Percentiles rank a stretch among this genome's conserved stretches.
Evolutionary conservation across 2,888 invertebrate genomes (phyloP).

Genomic region (Dryobotodes eremita): DNA sequence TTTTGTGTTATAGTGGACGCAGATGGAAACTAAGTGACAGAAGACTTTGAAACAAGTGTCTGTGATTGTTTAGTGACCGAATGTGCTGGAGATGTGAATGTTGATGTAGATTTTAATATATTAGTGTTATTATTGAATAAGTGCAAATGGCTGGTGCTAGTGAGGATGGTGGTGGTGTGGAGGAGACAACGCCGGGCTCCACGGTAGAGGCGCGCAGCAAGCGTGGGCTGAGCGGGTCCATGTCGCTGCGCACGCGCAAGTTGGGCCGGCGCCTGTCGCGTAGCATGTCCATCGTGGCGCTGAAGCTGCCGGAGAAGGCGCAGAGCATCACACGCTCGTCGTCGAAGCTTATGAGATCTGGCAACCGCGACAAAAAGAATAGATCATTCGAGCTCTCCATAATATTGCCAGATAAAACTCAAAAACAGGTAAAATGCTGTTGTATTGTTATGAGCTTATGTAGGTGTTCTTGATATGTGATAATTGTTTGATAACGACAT

Average conservation of each 20-base stretch:
- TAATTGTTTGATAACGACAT: slow-evolving; percentile 54
- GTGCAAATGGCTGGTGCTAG: slow-evolving; percentile 87
- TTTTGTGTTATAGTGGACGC: slow-evolving; percentile 70
- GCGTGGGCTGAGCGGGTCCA: slow-evolving; percentile 87
- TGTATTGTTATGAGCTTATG: slow-evolving; percentile 21
- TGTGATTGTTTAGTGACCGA: slow-evolving; percentile 79
- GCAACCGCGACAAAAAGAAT: slow-evolving; percentile 90
- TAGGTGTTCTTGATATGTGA: slow-evolving; percentile 24
- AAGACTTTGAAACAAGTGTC: slow-evolving; percentile 79
- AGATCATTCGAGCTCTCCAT: slow-evolving; percentile 91
- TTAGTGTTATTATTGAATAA: slow-evolving; percentile 76
- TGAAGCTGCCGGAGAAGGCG: slow-evolving; percentile 91
- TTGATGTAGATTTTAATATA: slow-evolving; percentile 77
- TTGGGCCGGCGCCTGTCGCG: slow-evolving; percentile 89
- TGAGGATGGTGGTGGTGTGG: slow-evolving; percentile 81
- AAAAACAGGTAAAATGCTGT: slow-evolving; percentile 90
- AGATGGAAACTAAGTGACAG: slow-evolving; percentile 79
- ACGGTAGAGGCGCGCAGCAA: slow-evolving; percentile 77
- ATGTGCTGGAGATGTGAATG: slow-evolving; percentile 85
- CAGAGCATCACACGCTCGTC: slow-evolving; percentile 91
- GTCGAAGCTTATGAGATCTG: slow-evolving; percentile 90
- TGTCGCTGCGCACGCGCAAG: slow-evolving; percentile 88
- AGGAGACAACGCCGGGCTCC: slow-evolving; percentile 73
- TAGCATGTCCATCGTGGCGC: slow-evolving; percentile 90
- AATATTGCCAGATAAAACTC: slow-evolving; percentile 92